Evolutionary conservation across 2,888 invertebrate species (phyloP), one percentile per base, ranked within the genome.

Genomic region (Habroteleia sp.): DNA sequence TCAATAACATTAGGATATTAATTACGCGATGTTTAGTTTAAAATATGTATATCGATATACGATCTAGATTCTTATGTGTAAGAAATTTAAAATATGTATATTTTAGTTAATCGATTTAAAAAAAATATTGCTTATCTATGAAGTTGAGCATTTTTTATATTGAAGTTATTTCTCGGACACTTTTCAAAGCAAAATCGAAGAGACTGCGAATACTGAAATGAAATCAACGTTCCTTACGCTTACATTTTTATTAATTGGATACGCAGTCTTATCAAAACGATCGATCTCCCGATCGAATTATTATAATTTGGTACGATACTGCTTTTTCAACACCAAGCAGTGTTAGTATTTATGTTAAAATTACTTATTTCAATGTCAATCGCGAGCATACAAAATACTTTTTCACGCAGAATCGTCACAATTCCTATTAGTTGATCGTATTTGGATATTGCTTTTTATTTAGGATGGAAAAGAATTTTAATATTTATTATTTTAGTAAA

Each of bases 181-280:
- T 23, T 50, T 39, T 58, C 29, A 7, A 11, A 27, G 50, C 13
- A 16, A 66, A 56, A 50, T 50, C 31, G 76, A 80, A 72, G 77
- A 80, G 81, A 80, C 82, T 81, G 82, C 82, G 79, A 82, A 82
- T 80, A 77, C 76, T 74, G 75, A 72, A 78, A 76, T 42, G 39
- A 74, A 73, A 60, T 76, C 68, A 31, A 54, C 78, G 63, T 60
- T 81, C 60, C n/a, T 77, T 81, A 72, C 20, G 80, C 78, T 82
- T 82, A 82, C 72, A 77, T 83, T 82, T 77, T 79, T 83, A 83
- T 79, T 84, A 81, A 83, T 85, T 83, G 82, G 86, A 85, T 83
- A 82, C 85, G 83, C 87, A 87, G 87, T 88, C 88, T 88, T 87
- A 85, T 87, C 78, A 80, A 77, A 81, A 80, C 81, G 82, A 81